Conservation (phyloP, 2,113 vertebrate species). For the Cyrtonyx montezumae region DNA sequence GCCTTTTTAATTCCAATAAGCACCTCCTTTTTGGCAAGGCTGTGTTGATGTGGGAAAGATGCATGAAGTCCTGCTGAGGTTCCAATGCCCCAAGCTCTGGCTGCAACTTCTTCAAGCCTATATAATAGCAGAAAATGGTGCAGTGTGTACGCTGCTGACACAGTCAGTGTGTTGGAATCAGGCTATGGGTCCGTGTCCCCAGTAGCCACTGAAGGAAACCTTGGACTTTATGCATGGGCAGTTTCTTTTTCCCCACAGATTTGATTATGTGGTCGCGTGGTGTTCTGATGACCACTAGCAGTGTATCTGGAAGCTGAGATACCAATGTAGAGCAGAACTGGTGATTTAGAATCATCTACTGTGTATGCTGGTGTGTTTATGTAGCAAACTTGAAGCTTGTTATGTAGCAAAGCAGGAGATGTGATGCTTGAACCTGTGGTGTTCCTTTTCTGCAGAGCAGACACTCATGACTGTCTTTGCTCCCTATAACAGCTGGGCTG, state of each 20-base stretch:
- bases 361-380: rapidly evolving
- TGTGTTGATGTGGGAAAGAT: not conserved
- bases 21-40: not conserved
- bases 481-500: not conserved
- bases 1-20: not conserved
- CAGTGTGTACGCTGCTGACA: not conserved
- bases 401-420: not conserved
- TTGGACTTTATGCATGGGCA: not conserved
- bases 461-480: not conserved
- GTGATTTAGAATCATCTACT: not conserved
- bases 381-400: rapidly evolving
- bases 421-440: not conserved
- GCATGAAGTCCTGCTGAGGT: constrained; percentile 7
- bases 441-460: not conserved
- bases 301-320: not conserved
- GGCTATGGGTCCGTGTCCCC: not conserved
- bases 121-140: not conserved
- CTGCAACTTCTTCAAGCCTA: constrained; percentile 7
- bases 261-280: not conserved
- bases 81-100: not conserved
- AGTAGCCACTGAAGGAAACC: not conserved
- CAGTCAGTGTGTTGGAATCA: not conserved
- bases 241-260: not conserved
- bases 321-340: not conserved
- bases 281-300: not conserved